Base-by-base conservation (phyloP, 2,797 vertebrate genomes). In the Sebastes nivosus region DNA sequence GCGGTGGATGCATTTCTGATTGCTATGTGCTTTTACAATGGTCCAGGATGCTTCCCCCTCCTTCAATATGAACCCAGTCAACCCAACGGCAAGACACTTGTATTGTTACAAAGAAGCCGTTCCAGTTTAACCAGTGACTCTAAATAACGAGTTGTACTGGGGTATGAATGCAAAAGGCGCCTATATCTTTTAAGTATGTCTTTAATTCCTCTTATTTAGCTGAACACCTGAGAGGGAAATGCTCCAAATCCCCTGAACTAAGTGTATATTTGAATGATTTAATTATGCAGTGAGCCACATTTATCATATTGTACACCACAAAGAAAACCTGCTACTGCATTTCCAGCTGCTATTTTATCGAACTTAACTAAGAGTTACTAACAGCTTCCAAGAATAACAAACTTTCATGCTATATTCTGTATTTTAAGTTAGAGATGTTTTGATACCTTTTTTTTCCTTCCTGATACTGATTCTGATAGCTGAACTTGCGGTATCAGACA, bases 1-100 rank as follows among this genome's bases (percentile, higher is more conserved):
- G 84, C 78, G 30, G 72, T 87, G 73, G 88, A 89, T 92, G 81
- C 77, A 72, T 88, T 91, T 91, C 83, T 85, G 89, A 89, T 91
- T 85, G 87, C 82, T 61, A 6, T 88, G 85, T 86, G 82, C 81
- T 91, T 80, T 77, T 67, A 82, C 75, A 83, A 36, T 59, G n/a
- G 57, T 52, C 25, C 73, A 20, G 66, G 76, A 88, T 79, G 84
- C 61, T 75, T 80, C 50, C n/a, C 22, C 2, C 30, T 16, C 36
- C 57, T 50, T 83, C 67, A 79, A 16, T 16, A 69, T 75, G 61
- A 92, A 92, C 84, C 61, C 64, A 8, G 75, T 90, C 75, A 90
- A 82, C 84, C 66, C 50, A 59, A 67, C 72, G 46, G 75, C 60
- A 58, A 84, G 29, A 65, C 61, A 27, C 5, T 82, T 36, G 67